phyloP scores from a whole-genome alignment of 2,113 vertebrate genomes.

The Xenus cinereus region DNA sequence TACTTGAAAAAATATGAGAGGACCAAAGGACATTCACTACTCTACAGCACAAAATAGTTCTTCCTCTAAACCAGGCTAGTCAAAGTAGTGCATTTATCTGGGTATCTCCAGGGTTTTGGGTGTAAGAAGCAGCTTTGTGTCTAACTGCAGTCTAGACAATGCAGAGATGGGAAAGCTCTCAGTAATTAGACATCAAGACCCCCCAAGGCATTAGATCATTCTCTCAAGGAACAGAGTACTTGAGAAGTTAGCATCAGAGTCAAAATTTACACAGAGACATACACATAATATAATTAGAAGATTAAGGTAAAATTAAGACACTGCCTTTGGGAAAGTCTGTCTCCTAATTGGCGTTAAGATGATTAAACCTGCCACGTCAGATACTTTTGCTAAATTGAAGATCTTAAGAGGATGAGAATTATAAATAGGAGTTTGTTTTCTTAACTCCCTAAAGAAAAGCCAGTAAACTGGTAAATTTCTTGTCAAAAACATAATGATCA shows the following conservation, averaged over 20 bases:
- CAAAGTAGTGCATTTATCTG: background rate
- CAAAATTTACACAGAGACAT: slow-evolving; percentile 2
- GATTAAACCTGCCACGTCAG: slow-evolving; percentile 8
- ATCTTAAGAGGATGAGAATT: background rate
- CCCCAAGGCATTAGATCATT: slow-evolving; percentile 9
- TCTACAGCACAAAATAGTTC: background rate
- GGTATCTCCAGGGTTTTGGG: background rate
- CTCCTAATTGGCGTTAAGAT: slow-evolving; percentile 9
- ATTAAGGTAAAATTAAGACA: slow-evolving; percentile 53
- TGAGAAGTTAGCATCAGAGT: slow-evolving; percentile 27
- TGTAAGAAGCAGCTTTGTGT: background rate
- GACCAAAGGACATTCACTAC: background rate
- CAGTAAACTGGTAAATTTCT: background rate
- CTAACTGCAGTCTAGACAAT: slow-evolving; percentile 26
- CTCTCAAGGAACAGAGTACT: slow-evolving; percentile 8
- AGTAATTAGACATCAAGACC: slow-evolving; percentile 41
- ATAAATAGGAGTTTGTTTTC: background rate
- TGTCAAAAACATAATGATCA: background rate
- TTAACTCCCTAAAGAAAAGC: background rate
- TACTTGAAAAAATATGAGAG: background rate
- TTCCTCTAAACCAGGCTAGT: background rate
- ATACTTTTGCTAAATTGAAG: background rate
- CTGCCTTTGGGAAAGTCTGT: slow-evolving; percentile 48
- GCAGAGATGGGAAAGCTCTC: background rate
- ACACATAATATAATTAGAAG: slow-evolving; percentile 40